Conservation (phyloP, 2,797 vertebrate species). For the Cryptoblepharus egeriae region DNA sequence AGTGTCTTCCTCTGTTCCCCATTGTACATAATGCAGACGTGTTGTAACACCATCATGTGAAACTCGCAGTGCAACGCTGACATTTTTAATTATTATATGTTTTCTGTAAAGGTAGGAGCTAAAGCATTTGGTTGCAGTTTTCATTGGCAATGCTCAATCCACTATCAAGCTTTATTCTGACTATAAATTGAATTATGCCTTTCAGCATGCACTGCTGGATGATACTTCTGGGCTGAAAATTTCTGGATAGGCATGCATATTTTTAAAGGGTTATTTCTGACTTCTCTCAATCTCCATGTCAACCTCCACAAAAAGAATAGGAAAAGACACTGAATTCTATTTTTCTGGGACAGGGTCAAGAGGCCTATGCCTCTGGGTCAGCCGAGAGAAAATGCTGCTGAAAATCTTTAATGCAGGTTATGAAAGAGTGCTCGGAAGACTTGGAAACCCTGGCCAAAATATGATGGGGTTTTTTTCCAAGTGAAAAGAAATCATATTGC, state of each 20-base stretch:
- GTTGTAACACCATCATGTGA: neutral
- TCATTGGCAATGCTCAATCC: neutral
- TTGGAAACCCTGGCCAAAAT: neutral
- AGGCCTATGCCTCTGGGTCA: neutral
- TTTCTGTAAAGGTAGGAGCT: too few species aligned
- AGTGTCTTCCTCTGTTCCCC: constrained; percentile 2
- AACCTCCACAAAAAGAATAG: neutral
- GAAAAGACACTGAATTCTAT: neutral
- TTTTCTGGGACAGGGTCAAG: neutral
- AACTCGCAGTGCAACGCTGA: too few species aligned
- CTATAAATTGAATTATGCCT: neutral
- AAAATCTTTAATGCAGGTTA: neutral
- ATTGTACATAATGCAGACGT: neutral
- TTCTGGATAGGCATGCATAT: neutral
- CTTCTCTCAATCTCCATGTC: neutral
- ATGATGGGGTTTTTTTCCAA: neutral
- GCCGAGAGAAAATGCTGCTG: too few species aligned
- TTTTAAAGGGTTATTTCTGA: neutral
- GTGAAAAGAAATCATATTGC: neutral
- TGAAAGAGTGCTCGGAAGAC: neutral
- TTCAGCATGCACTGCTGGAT: neutral
- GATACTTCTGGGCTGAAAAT: neutral
- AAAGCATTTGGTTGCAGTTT: neutral
- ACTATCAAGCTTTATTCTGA: neutral
- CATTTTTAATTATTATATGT: neutral